Base-by-base conservation (phyloP, 2,113 vertebrate genomes). In the Aegypius monachus region DNA sequence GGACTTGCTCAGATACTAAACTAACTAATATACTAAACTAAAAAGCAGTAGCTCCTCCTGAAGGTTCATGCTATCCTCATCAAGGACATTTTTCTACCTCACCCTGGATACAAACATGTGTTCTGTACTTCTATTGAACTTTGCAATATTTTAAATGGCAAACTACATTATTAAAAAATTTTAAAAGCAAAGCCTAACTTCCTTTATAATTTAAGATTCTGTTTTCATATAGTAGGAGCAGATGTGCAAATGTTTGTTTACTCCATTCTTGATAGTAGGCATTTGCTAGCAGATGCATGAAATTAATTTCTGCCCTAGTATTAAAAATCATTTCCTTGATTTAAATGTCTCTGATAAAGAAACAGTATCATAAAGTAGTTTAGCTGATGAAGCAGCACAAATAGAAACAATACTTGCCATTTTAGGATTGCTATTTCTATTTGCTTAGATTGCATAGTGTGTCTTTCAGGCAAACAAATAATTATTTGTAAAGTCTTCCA, bases 221-320 rank as follows among this genome's bases (percentile, higher is more conserved):
- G 83, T 77, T 91, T 95, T 68, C 95, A 91, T 85, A 79, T 66
- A 86, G 93, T 27, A 50, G 86, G 62, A 97, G 90, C 96, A 97
- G 97, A 97, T 97, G 95, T 84, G 83, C 78, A 96, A 95, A 92
- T 97, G 94, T 97, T 97, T 98, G 96, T 97, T 97, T 98, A 96
- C 90, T 86, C 53, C 10, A 88, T 90, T 95, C 93, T 88, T 91
- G 81, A 91, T 92, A 95, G 95, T 91, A 96, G 95, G 82, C 95
- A 96, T 96, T 96, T 97, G 95, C 96, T 91, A 97, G 94, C 88
- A 97, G 97, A 98, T 95, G 97, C 97, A 97, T 97, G 97, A 98
- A 98, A 98, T 98, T 98, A 97, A 98, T 97, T 97, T 95, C 96
- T 97, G 95, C 91, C 58, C 67, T 84, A 88, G 86, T 96, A 97